phyloP scores from a whole-genome alignment of 1,140 invertebrate species.

The Camponotus floridanus region DNA sequence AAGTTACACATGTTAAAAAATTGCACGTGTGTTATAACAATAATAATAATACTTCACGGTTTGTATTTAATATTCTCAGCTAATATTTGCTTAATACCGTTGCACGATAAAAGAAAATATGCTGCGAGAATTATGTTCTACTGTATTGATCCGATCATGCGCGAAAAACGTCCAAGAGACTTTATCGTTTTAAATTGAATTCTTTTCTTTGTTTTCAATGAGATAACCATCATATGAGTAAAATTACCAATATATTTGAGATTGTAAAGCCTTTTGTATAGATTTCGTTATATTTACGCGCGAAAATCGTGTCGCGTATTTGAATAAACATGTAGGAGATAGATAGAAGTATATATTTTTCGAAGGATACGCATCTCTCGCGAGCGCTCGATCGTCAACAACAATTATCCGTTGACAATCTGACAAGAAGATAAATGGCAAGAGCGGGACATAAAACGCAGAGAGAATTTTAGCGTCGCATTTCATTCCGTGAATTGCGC shows the following conservation, averaged over 20 bases:
- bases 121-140: neutral
- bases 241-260: neutral
- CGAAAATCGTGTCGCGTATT: neutral
- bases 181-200: neutral
- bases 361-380: too few species aligned
- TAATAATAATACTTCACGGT: neutral
- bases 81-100: neutral
- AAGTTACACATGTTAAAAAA: too few species aligned
- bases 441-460: too few species aligned
- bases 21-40: neutral
- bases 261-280: neutral
- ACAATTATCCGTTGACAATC: too few species aligned
- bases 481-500: too few species aligned
- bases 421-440: too few species aligned
- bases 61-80: neutral
- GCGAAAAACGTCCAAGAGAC: neutral
- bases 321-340: neutral
- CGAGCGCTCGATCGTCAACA: too few species aligned
- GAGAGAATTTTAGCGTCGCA: too few species aligned
- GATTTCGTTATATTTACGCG: neutral
- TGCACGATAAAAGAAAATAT: neutral
- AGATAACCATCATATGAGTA: neutral
- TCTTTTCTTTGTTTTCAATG: neutral
- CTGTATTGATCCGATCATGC: neutral
- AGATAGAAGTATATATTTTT: slow-evolving; percentile 52